Evolutionary conservation across 2,888 invertebrate genomes (phyloP).

Genomic region (Cheilosia impressa): DNA sequence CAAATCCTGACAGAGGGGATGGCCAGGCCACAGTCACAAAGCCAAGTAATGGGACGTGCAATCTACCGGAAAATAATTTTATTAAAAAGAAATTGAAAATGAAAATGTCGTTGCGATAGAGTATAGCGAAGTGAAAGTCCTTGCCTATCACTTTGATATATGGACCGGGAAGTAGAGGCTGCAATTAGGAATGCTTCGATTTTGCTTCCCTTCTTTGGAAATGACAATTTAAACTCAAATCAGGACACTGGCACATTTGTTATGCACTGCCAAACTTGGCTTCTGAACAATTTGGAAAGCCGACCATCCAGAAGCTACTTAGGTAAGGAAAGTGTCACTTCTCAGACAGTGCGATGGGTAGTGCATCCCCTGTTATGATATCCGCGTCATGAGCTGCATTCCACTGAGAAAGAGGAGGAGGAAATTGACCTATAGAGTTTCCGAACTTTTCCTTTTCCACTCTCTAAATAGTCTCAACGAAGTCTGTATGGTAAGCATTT

Average conservation of each 20-base stretch:
- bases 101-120: conserved; percentile 22
- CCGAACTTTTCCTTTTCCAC: too few species aligned
- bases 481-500: too few species aligned
- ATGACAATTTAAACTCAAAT: neutral
- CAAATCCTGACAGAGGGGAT: conserved; percentile 45
- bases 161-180: neutral
- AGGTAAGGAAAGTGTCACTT: too few species aligned
- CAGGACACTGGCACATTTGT: neutral
- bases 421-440: too few species aligned
- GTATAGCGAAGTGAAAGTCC: conserved; percentile 6
- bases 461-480: too few species aligned
- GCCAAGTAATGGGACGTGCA: conserved; percentile 47
- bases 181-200: conserved; percentile 14
- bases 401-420: too few species aligned
- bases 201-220: neutral
- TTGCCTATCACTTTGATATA: conserved; percentile 6
- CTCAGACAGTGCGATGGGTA: too few species aligned
- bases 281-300: too few species aligned
- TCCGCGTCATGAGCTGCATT: too few species aligned
- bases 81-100: conserved; percentile 71
- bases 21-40: conserved; percentile 11
- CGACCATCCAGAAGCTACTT: too few species aligned
- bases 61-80: conserved; percentile 70
- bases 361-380: too few species aligned
- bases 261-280: too few species aligned